Percentiles rank a stretch among this genome's conserved stretches.
These are phyloP conservation scores for Callionymus lyra DNA, from an alignment of 2,113 vertebrate species.

Conservation along the genomic window DNA sequence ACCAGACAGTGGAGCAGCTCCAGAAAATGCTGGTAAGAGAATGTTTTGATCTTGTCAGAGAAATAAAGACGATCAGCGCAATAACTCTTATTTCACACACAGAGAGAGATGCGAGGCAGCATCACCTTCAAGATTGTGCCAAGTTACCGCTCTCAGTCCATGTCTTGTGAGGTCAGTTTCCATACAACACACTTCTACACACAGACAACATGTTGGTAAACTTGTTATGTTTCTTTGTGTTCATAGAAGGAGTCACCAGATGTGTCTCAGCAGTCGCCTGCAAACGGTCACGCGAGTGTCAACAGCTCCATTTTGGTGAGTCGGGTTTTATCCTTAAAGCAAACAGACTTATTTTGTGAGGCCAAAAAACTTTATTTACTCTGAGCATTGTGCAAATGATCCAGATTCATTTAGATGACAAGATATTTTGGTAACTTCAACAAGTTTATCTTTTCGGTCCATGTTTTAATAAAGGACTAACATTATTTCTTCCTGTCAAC, in stretches of 20 bases:
- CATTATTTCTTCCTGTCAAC: constrained; percentile 60
- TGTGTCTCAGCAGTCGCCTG: constrained; percentile 52
- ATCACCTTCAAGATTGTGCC: constrained; percentile 99
- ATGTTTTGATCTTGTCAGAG: too few relatives aligned
- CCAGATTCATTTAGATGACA: neutral
- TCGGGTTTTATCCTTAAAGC: constrained; percentile 36
- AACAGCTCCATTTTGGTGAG: constrained; percentile 99
- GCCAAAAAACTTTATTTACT: neutral
- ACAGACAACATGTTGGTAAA: neutral
- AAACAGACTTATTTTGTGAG: neutral
- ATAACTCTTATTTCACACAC: constrained; percentile 8
- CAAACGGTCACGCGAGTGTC: constrained; percentile 83
- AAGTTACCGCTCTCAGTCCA: constrained; percentile 90
- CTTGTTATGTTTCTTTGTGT: neutral
- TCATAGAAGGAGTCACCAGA: constrained; percentile 61
- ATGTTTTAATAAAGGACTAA: neutral
- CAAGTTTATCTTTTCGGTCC: neutral
- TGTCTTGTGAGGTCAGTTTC: constrained; percentile 82
- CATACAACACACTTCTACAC: neutral
- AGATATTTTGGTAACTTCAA: neutral
- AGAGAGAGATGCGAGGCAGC: constrained; percentile 98
- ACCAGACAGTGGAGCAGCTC: constrained; percentile 97
- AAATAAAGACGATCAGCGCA: neutral
- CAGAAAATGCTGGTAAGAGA: constrained; percentile 96
- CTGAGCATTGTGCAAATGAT: neutral